Base-by-base conservation (phyloP, 1,140 invertebrate genomes). In the Bombyx mandarina region DNA sequence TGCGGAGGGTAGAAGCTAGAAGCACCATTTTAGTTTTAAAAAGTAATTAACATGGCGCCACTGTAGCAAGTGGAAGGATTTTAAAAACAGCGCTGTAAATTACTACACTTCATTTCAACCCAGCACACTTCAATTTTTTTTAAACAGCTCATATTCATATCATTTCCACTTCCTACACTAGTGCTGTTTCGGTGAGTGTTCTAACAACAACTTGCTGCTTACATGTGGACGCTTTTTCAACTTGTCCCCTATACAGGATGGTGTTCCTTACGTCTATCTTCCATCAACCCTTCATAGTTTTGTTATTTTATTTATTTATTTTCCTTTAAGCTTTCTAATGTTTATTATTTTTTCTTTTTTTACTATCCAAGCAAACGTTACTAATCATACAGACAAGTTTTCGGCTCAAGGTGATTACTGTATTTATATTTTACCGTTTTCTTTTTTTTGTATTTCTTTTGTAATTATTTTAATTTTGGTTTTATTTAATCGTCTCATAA, bases 381-480 rank as follows among this genome's bases (percentile, higher is more conserved):
- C 26, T 35, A 48, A 26, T 49, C n/a, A 10, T 48, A 43, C 54
- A 42, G 46, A 48, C 22, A 56, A 3, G 18, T 35, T 43, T 22
- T 26, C 43, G 22, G 46, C 22, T 22, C 54, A 56, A 56, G 54
- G 54, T 56, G 54, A 56, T 35, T 35, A 35, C 26, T 35, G 26
- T 35, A 35, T 35, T 35, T 35, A 3, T 35, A 35, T 35, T 35
- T 35, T 3, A 12, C 6, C 12, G n/a, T 18, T 60, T 54, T 58
- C 8, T 43, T 55, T 54, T 53, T 43, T 51, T 42, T 58, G 45
- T 55, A 64, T 57, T 61, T 54, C 42, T 26, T 61, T 63, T 62
- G 22, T 58, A 62, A 58, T 60, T 60, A 58, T 60, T 60, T 57
- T 65, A 63, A 57, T 45, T 8, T 42, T 12, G 47, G 45, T 52